Conservation (phyloP, 2,888 invertebrate genomes). For the Lomographa bimaculata region DNA sequence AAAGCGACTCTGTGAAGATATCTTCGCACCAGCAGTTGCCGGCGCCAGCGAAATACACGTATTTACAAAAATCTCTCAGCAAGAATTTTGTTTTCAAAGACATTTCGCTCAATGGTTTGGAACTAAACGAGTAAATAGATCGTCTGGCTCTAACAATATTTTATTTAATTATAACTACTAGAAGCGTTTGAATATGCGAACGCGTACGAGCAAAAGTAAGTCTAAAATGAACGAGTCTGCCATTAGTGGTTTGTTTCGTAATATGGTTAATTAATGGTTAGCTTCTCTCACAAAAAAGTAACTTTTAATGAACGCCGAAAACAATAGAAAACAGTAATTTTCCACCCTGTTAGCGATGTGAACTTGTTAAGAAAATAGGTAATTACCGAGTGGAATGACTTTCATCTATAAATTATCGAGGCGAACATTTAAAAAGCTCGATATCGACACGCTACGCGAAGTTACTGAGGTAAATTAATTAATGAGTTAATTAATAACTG, state of each 20-base stretch:
- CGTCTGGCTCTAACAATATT: constrained; percentile 13
- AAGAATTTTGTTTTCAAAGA: constrained; percentile 52
- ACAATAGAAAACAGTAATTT: constrained; percentile 33
- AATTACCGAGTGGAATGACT: constrained; percentile 28
- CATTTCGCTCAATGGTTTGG: constrained; percentile 42
- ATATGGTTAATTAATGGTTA: constrained; percentile 21
- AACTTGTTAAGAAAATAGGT: constrained; percentile 29
- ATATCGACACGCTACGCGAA: constrained; percentile 15
- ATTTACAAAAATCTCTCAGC: constrained; percentile 57
- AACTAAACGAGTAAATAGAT: constrained; percentile 21
- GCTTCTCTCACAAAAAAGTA: constrained; percentile 28
- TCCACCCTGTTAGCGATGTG: constrained; percentile 35
- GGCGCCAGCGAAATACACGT: constrained; percentile 63
- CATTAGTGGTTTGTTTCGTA: constrained; percentile 4
- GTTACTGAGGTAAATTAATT: constrained; percentile 38
- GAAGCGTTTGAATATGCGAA: constrained; percentile 15
- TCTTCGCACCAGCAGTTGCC: constrained; percentile 68
- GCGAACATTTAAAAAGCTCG: constrained; percentile 41
- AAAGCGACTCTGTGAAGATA: constrained; percentile 48
- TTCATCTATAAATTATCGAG: constrained; percentile 28
- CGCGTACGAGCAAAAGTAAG: no score
- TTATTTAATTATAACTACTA: constrained; percentile 6
- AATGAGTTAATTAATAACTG: constrained; percentile 32
- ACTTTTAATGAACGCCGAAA: constrained; percentile 23
- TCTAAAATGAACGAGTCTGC: not conserved